Conservation (phyloP, 2,888 invertebrate species). For the Saturnia pavonia region DNA sequence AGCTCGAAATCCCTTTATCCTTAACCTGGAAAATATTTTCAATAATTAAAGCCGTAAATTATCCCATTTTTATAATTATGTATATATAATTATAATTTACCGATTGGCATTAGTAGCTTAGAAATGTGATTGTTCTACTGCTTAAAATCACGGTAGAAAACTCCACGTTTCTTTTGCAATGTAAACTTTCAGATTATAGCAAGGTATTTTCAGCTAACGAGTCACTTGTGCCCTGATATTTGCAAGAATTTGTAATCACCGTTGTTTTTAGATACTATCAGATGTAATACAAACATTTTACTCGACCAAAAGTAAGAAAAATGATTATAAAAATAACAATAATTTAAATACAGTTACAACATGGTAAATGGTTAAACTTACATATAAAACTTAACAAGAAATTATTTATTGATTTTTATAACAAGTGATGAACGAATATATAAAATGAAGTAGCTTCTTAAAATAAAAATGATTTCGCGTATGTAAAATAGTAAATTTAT, state of each 20-base stretch:
- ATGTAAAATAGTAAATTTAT: slow-evolving; percentile 11
- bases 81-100: too few species aligned
- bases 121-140: background rate
- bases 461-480: slow-evolving; percentile 8
- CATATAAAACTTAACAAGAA: background rate
- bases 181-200: background rate
- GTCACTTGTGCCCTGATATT: background rate
- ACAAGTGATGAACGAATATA: background rate
- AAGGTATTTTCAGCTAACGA: background rate
- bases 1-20: slow-evolving; percentile 69
- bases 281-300: background rate
- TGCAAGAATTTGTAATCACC: background rate
- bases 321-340: too few species aligned
- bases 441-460: slow-evolving; percentile 10
- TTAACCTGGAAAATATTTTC: slow-evolving; percentile 55
- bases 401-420: slow-evolving; percentile 3
- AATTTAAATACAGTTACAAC: background rate
- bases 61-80: background rate
- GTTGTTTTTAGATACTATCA: background rate
- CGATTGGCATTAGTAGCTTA: background rate
- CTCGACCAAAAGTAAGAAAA: background rate
- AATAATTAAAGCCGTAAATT: background rate
- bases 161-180: background rate
- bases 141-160: background rate
- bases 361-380: background rate